Evolutionary conservation across 2,888 invertebrate species (phyloP).

Genomic region (Pristionchus exspectatus): DNA sequence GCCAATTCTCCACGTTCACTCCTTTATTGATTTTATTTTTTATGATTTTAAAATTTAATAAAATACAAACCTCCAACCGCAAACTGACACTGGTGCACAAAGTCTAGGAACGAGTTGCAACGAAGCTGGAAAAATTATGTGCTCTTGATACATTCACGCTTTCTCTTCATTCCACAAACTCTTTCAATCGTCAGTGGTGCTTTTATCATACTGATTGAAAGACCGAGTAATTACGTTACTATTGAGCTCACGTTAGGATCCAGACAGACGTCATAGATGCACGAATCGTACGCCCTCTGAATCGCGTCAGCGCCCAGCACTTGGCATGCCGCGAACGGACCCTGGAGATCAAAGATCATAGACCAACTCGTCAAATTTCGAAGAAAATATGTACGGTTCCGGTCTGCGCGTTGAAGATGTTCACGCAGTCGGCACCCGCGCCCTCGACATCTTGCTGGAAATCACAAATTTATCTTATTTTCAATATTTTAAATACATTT

Average conservation of each 20-base stretch:
- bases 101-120: constrained; percentile 61
- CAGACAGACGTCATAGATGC: constrained; percentile 71
- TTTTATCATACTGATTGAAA: too few species aligned
- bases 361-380: not conserved
- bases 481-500: too few species aligned
- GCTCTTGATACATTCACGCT: not conserved
- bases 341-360: constrained; percentile 50
- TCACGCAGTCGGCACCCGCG: constrained; percentile 48
- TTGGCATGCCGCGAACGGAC: constrained; percentile 70
- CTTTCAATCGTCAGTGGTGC: too few species aligned
- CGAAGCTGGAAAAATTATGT: constrained; percentile 52
- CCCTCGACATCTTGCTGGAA: not conserved
- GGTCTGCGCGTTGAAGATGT: constrained; percentile 56
- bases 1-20: not conserved
- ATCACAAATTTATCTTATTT: not conserved
- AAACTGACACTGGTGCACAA: constrained; percentile 62
- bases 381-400: not conserved
- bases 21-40: not conserved
- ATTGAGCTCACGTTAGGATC: constrained; percentile 55
- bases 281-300: constrained; percentile 63
- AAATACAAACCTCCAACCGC: not conserved
- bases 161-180: not conserved
- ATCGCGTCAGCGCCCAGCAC: constrained; percentile 62
- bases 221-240: too few species aligned
- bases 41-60: not conserved